phyloP scores from a whole-genome alignment of 2,113 vertebrate species.

The Neofelis nebulosa region DNA sequence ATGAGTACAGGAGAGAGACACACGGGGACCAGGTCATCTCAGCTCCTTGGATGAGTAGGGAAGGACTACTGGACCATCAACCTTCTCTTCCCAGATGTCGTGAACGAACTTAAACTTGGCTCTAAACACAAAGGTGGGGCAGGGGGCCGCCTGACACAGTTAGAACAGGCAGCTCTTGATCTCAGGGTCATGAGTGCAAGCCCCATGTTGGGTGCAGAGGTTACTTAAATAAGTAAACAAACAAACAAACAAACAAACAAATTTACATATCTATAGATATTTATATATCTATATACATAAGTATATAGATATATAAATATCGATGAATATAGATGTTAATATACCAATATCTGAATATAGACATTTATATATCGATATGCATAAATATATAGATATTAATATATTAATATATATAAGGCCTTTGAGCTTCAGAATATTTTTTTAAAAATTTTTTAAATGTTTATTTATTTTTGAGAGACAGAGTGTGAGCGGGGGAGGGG shows the following conservation, averaged over 20 bases:
- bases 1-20: background rate
- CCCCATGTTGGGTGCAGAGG: background rate
- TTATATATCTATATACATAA: too few relatives aligned
- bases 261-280: too few relatives aligned
- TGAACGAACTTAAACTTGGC: background rate
- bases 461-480: too few relatives aligned
- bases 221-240: background rate
- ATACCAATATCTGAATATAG: too few relatives aligned
- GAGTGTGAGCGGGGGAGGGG: too few relatives aligned
- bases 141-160: background rate
- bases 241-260: background rate
- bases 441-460: too few relatives aligned
- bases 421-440: too few relatives aligned
- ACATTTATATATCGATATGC: too few relatives aligned
- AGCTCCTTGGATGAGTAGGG: background rate
- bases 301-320: too few relatives aligned
- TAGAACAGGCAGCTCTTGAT: background rate
- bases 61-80: fast-evolving
- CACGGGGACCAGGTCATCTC: background rate
- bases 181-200: background rate
- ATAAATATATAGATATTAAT: too few relatives aligned
- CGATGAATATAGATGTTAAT: too few relatives aligned
- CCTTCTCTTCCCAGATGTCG: background rate
- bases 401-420: too few relatives aligned
- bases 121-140: background rate